Conservation (phyloP, 2,888 invertebrate genomes). For the Macaria liturata region DNA sequence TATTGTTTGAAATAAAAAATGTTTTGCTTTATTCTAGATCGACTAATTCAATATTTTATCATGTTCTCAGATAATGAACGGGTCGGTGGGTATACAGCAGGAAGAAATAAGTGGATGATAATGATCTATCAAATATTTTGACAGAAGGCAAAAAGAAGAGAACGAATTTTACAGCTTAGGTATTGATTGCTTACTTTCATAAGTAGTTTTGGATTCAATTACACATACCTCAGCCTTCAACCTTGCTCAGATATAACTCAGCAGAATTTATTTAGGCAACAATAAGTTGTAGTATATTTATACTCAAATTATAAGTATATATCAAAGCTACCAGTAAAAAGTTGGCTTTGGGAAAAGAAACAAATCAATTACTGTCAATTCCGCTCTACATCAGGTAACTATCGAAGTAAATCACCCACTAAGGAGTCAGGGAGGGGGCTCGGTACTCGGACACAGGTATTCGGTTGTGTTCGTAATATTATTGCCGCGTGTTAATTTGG, state of each 20-base stretch:
- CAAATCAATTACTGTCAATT: slow-evolving; percentile 68
- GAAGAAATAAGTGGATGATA: slow-evolving; percentile 30
- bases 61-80: slow-evolving; percentile 41
- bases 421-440: slow-evolving; percentile 45
- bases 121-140: slow-evolving; percentile 26
- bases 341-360: slow-evolving; percentile 30
- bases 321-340: too few relatives aligned
- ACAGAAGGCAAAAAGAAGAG: too few relatives aligned
- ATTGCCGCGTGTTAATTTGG: slow-evolving; percentile 65
- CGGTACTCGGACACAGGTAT: slow-evolving; percentile 38
- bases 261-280: too few relatives aligned
- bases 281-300: too few relatives aligned
- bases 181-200: too few relatives aligned
- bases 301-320: too few relatives aligned
- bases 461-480: slow-evolving; percentile 54
- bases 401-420: slow-evolving; percentile 61
- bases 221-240: too few relatives aligned
- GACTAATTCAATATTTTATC: slow-evolving; percentile 37
- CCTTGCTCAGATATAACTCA: too few relatives aligned
- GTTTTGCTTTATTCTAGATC: slow-evolving; percentile 44
- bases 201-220: too few relatives aligned
- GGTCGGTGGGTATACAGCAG: slow-evolving; percentile 26
- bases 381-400: slow-evolving; percentile 51
- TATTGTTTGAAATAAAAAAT: slow-evolving; percentile 61
- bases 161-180: too few relatives aligned